Evolutionary conservation across 2,888 invertebrate species (phyloP).

Genomic region (Leptinotarsa peninsularis): DNA sequence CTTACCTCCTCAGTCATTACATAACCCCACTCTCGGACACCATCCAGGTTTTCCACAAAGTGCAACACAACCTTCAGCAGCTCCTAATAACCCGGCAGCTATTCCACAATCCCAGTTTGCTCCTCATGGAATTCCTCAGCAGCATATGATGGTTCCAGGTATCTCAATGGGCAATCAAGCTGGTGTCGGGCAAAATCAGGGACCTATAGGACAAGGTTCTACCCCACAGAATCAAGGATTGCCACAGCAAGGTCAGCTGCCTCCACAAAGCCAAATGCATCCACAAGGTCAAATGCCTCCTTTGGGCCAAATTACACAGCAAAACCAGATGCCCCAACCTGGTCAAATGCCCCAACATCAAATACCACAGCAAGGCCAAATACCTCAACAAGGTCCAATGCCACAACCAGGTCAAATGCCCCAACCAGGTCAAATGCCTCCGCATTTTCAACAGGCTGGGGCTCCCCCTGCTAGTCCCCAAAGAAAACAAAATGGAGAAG

Average conservation of each 20-base stretch:
- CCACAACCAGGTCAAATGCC: constrained; percentile 34
- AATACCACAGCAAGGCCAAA: constrained; percentile 25
- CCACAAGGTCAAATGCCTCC: constrained; percentile 26
- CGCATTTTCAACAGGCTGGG: constrained; percentile 43
- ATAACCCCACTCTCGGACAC: constrained; percentile 22
- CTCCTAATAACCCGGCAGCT: constrained; percentile 45
- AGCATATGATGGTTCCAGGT: constrained; percentile 50
- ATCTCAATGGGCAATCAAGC: constrained; percentile 11
- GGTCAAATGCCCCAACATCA: constrained; percentile 20
- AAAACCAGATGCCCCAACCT: constrained; percentile 21
- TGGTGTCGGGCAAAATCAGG: neutral
- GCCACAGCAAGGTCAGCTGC: constrained; percentile 27
- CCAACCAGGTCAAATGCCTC: constrained; percentile 44
- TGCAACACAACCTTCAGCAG: constrained; percentile 38
- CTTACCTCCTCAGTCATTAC: constrained; percentile 45
- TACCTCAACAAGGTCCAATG: constrained; percentile 18
- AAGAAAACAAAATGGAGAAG: constrained; percentile 63
- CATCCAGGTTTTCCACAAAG: constrained; percentile 42
- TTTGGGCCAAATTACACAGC: constrained; percentile 20
- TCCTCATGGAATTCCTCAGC: constrained; percentile 45
- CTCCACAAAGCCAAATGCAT: constrained; percentile 25
- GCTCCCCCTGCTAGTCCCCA: constrained; percentile 45
- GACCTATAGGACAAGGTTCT: neutral
- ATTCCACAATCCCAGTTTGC: constrained; percentile 43
- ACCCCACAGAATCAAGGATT: constrained; percentile 32